Evolutionary conservation across 2,797 vertebrate genomes (phyloP).

Genomic region (Micromesistius poutassou): DNA sequence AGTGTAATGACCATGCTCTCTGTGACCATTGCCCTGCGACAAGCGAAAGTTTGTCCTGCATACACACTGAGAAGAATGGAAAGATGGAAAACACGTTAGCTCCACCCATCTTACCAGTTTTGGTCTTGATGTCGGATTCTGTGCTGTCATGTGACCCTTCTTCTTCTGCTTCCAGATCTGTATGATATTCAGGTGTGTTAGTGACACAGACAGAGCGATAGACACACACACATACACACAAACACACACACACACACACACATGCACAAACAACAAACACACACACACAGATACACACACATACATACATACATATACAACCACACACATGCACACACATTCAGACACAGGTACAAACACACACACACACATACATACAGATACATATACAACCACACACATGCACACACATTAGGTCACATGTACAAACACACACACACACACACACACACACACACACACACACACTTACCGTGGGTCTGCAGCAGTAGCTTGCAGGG

Average conservation of each 20-base stretch:
- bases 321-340: background rate
- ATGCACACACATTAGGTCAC: background rate
- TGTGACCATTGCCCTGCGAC: background rate
- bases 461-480: constrained; percentile 62
- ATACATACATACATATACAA: background rate
- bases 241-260: background rate
- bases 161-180: constrained; percentile 41
- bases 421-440: background rate
- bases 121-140: constrained; percentile 21
- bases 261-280: background rate
- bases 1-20: background rate
- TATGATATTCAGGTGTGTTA: constrained; percentile 5
- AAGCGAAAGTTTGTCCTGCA: background rate
- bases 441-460: background rate
- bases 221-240: background rate
- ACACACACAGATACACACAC: background rate
- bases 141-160: constrained; percentile 15
- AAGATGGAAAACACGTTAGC: background rate
- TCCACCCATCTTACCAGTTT: constrained; percentile 48
- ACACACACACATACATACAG: background rate
- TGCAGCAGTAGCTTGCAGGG: constrained; percentile 82
- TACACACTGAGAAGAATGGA: background rate
- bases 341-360: background rate
- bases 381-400: too few relatives aligned
- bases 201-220: background rate